Conservation (phyloP, 2,888 invertebrate genomes). For the Drosophila macrospina region DNA sequence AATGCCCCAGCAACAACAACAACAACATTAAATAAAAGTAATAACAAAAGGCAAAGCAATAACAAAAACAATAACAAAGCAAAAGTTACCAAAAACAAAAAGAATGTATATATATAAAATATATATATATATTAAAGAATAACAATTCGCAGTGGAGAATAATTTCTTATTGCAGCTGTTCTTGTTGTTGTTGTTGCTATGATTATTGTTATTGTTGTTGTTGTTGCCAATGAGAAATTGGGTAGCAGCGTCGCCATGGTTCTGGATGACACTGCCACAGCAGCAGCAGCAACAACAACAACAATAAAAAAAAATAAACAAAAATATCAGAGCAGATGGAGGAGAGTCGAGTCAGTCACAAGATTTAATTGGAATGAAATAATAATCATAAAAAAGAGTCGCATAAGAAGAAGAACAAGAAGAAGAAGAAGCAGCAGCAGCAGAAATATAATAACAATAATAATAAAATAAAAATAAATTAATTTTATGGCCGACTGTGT, state of each 20-base stretch:
- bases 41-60: constrained; percentile 51
- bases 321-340: constrained; percentile 27
- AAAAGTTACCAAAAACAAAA: constrained; percentile 57
- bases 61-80: constrained; percentile 34
- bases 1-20: constrained; percentile 43
- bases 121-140: constrained; percentile 7
- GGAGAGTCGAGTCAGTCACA: constrained; percentile 51
- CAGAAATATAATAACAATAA: constrained; percentile 74
- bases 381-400: constrained; percentile 70
- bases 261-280: constrained; percentile 16
- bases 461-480: constrained; percentile 82
- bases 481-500: constrained; percentile 74
- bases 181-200: constrained; percentile 12
- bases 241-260: constrained; percentile 11
- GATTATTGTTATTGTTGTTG: no score
- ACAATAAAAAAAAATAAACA: constrained; percentile 39
- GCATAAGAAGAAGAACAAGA: constrained; percentile 46
- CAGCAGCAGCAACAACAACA: constrained; percentile 7
- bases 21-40: constrained; percentile 65
- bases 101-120: constrained; percentile 3
- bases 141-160: constrained; percentile 19
- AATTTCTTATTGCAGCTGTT: constrained; percentile 36
- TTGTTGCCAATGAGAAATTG: constrained; percentile 8
- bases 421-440: constrained; percentile 18
- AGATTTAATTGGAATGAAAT: constrained; percentile 82